phyloP scores from a whole-genome alignment of 2,113 vertebrate species.

The Tenebrosternarchus preto region DNA sequence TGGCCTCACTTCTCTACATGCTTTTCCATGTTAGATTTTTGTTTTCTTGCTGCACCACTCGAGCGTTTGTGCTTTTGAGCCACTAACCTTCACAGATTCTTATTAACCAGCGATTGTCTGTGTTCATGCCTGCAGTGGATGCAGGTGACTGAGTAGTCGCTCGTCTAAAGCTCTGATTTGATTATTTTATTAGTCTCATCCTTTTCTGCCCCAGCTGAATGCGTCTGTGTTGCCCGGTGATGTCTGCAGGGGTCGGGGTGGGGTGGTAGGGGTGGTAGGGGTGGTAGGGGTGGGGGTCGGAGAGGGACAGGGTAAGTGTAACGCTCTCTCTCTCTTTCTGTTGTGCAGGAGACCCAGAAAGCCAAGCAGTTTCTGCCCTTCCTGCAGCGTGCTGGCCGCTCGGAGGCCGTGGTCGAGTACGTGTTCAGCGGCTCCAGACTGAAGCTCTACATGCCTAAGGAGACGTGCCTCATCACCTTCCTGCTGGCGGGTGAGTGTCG shows the following conservation, averaged over 20 bases:
- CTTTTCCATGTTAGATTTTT: not conserved
- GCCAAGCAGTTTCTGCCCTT: constrained; percentile 97
- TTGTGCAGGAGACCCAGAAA: constrained; percentile 89
- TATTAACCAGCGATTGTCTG: not conserved
- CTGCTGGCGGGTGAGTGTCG: constrained; percentile 85
- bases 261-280: no score
- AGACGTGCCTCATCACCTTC: constrained; percentile 98
- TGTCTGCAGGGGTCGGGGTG: no score
- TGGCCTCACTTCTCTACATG: not conserved
- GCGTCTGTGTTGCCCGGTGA: no score
- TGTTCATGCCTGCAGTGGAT: not conserved
- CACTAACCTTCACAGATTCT: not conserved
- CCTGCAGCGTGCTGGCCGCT: constrained; percentile 92
- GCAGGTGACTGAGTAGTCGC: no score
- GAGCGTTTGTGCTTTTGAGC: not conserved
- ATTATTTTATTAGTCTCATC: not conserved
- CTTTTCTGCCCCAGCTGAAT: no score
- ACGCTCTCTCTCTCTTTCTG: not conserved
- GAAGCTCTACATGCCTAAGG: constrained; percentile 97
- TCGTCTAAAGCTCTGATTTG: no score
- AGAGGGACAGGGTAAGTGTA: no score
- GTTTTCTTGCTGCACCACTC: not conserved
- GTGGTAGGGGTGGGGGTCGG: no score
- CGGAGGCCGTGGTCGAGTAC: constrained; percentile 94
- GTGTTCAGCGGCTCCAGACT: constrained; percentile 97